Evolutionary conservation across 2,113 vertebrate genomes (phyloP).

Genomic region (Poecilia latipinna): DNA sequence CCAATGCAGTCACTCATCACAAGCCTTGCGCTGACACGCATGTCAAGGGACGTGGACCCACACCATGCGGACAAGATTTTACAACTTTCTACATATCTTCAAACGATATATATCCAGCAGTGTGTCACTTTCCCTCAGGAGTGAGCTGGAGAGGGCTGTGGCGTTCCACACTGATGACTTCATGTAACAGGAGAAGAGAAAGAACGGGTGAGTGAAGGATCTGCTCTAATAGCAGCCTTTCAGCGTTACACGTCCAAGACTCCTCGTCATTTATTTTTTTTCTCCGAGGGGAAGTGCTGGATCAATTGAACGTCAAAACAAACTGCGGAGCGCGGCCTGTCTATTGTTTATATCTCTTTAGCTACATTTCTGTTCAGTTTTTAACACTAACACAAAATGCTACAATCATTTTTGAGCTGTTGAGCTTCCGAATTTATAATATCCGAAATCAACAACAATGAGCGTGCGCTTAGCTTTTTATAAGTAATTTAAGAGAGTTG

Average conservation of each 20-base stretch:
- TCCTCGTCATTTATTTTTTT: constrained; percentile 14
- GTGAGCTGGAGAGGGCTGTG: constrained; percentile 13
- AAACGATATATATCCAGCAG: constrained; percentile 23
- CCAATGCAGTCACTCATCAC: constrained; percentile 30
- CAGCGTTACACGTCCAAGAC: constrained; percentile 27
- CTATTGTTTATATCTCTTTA: background rate
- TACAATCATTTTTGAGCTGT: background rate
- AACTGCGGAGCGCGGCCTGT: constrained; percentile 21
- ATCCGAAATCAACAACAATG: background rate
- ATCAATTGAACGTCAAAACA: constrained; percentile 49
- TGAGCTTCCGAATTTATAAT: background rate
- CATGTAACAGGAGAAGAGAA: constrained; percentile 56
- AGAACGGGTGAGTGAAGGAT: constrained; percentile 25
- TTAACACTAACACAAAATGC: background rate
- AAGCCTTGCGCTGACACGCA: constrained; percentile 9
- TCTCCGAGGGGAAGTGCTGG: constrained; percentile 29
- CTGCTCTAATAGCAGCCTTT: constrained; percentile 20
- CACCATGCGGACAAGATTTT: constrained; percentile 25
- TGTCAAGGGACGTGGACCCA: constrained; percentile 19
- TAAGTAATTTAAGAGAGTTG: no score
- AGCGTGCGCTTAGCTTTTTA: no score
- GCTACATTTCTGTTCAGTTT: background rate
- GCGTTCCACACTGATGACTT: constrained; percentile 63
- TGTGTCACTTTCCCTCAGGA: constrained; percentile 39
- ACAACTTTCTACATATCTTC: constrained; percentile 45